These are phyloP conservation scores for Fregata magnificens DNA, from an alignment of 2,113 vertebrate species.

Conservation along the genomic window DNA sequence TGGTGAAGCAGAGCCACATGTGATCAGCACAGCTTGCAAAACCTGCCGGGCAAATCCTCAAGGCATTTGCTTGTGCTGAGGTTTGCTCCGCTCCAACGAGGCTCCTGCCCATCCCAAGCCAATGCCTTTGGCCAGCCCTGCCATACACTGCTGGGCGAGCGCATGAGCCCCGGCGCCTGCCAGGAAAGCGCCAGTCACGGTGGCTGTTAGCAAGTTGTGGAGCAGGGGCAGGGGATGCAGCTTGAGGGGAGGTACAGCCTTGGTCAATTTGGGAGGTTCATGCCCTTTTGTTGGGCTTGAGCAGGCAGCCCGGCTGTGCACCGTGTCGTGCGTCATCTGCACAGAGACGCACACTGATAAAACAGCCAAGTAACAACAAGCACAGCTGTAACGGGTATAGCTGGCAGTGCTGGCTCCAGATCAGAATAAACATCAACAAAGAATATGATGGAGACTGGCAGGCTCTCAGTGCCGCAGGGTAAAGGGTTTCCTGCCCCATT, in stretches of 20 bases:
- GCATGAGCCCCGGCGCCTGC: rapidly evolving
- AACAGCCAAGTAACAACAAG: background rate
- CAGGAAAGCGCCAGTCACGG: rapidly evolving
- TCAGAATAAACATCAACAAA: background rate
- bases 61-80: background rate
- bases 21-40: background rate
- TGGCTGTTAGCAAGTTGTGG: background rate
- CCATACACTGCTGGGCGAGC: rapidly evolving
- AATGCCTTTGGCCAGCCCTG: rapidly evolving
- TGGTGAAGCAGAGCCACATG: background rate
- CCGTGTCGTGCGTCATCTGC: rapidly evolving
- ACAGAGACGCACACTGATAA: too few species aligned
- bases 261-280: background rate
- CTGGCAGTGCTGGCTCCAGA: background rate
- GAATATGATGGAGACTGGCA: rapidly evolving
- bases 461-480: background rate
- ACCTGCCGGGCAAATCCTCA: background rate
- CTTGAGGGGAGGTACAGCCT: rapidly evolving
- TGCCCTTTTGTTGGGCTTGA: rapidly evolving
- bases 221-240: background rate
- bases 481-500: background rate
- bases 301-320: rapidly evolving
- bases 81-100: background rate
- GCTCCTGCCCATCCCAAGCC: background rate
- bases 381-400: background rate